Evolutionary conservation across 2,888 invertebrate species (phyloP).

Genomic region (Ectemnius continuus): DNA sequence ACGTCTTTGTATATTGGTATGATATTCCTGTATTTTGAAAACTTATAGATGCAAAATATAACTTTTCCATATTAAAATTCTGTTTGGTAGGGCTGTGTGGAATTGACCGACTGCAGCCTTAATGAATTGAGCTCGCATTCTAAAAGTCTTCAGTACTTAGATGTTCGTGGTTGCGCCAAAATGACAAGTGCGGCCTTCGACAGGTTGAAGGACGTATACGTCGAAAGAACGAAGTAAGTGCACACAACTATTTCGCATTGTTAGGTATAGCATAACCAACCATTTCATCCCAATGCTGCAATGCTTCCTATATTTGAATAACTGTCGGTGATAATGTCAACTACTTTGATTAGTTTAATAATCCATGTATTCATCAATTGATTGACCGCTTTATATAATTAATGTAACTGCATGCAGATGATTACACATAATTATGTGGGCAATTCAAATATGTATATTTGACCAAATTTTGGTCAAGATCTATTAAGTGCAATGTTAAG

Average conservation of each 20-base stretch:
- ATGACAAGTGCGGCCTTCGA: constrained; percentile 77
- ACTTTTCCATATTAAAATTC: not conserved
- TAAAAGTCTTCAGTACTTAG: constrained; percentile 80
- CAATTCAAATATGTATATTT: no score
- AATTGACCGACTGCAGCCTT: constrained; percentile 81
- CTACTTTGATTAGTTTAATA: not conserved
- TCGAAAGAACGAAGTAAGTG: constrained; percentile 57
- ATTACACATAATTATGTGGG: not conserved
- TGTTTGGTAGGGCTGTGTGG: constrained; percentile 81
- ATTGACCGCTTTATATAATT: not conserved
- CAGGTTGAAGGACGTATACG: constrained; percentile 51
- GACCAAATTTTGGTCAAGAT: no score
- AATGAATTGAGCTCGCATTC: constrained; percentile 79
- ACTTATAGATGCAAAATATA: not conserved
- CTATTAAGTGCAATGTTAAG: not conserved
- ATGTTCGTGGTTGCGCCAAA: constrained; percentile 80
- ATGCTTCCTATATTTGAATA: not conserved
- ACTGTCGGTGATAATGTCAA: no score
- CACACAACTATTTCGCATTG: constrained; percentile 44
- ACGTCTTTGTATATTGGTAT: constrained; percentile 81
- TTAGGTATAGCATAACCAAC: constrained; percentile 54
- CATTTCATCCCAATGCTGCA: constrained; percentile 21
- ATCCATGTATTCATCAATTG: not conserved
- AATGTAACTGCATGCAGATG: not conserved
- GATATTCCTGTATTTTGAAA: not conserved